A percentile compares a stretch with the other conserved stretches of the same genome.
Conservation (phyloP, 2,888 invertebrate genomes). For the Seira musarum region DNA sequence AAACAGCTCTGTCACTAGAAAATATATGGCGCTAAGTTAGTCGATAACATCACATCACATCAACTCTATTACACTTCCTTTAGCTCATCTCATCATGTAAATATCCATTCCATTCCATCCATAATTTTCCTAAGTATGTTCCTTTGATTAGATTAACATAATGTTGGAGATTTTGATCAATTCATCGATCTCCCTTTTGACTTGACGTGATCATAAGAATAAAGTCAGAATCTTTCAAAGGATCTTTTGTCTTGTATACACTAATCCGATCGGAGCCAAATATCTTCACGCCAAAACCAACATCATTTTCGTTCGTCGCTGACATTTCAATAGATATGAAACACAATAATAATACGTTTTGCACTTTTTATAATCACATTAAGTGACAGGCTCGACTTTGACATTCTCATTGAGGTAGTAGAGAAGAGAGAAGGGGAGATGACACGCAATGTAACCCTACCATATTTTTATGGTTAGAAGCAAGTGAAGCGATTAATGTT, state of each 20-base stretch:
- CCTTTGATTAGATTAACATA: conserved; percentile 41
- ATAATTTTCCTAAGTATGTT: no score
- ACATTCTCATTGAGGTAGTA: not conserved
- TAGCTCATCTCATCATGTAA: no score
- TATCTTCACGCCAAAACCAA: not conserved
- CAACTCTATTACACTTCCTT: conserved; percentile 16
- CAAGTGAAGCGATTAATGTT: not conserved
- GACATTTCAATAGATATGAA: not conserved
- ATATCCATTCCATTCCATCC: conserved; percentile 4
- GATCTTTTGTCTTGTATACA: conserved; percentile 29
- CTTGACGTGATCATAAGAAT: conserved; percentile 27
- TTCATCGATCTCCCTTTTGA: conserved; percentile 1
- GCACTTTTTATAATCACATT: not conserved
- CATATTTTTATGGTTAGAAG: not conserved
- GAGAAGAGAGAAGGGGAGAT: no score
- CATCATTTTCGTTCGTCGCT: not conserved
- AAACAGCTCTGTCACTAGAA: not conserved
- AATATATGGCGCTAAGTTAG: conserved; percentile 23
- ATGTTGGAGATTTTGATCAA: conserved; percentile 30
- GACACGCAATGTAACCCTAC: not conserved
- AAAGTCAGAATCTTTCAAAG: conserved; percentile 29
- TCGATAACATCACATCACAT: conserved; percentile 1
- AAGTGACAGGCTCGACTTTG: not conserved
- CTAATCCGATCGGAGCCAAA: conserved; percentile 3
- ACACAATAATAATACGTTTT: not conserved